Conservation (phyloP, 2,113 vertebrate genomes). For the Engystomops pustulosus region DNA sequence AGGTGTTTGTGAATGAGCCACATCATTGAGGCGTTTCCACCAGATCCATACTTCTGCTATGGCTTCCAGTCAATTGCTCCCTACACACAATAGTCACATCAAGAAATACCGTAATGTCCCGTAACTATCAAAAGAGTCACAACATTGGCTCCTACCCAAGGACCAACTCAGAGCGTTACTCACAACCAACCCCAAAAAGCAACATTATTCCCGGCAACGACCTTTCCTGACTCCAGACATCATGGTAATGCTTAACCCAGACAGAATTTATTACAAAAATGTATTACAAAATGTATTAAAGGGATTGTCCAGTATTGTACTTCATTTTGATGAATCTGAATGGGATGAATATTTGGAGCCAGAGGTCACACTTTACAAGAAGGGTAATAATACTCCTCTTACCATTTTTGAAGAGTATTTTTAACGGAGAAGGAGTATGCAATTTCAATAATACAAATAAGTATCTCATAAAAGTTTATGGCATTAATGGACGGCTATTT, state of each 20-base stretch:
- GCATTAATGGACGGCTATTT: too few species aligned
- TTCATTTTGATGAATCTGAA: too few species aligned
- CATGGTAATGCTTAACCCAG: neutral
- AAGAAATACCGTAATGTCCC: neutral
- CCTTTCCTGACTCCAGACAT: neutral
- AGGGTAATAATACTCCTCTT: too few species aligned
- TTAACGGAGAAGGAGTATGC: too few species aligned
- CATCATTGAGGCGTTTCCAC: neutral
- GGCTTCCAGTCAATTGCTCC: slow-evolving; percentile 2
- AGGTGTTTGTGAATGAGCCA: too few species aligned
- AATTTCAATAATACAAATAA: too few species aligned
- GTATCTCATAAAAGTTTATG: too few species aligned
- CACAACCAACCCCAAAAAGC: neutral
- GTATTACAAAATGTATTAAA: too few species aligned
- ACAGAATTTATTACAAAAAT: too few species aligned
- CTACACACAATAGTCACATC: slow-evolving; percentile 10
- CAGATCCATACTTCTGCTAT: neutral
- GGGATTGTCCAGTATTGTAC: neutral
- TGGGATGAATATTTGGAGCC: too few species aligned
- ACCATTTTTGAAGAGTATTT: too few species aligned
- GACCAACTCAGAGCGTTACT: neutral
- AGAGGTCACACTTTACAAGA: too few species aligned
- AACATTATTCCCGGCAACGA: neutral
- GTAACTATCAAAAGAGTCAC: slow-evolving; percentile 14
- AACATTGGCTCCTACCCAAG: neutral